phyloP scores from a whole-genome alignment of 2,113 vertebrate species.

The Solenodon paradoxus region DNA sequence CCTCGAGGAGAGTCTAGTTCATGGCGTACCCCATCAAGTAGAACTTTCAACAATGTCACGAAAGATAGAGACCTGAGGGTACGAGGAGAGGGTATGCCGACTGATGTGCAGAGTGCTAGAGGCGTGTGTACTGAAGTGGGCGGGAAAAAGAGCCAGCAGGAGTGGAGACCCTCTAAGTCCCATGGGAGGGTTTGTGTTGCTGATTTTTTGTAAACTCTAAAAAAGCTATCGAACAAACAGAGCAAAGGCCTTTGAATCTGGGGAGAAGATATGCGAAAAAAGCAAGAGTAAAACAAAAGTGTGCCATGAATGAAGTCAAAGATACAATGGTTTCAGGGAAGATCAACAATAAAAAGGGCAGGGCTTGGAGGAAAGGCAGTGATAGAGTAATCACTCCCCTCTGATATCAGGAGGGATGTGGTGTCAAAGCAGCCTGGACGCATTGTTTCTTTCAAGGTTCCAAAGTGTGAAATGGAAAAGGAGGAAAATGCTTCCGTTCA shows the following conservation, averaged over 20 bases:
- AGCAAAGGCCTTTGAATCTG: neutral
- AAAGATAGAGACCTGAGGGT: neutral
- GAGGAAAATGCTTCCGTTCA: neutral
- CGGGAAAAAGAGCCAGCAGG: neutral
- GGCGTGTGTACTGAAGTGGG: neutral
- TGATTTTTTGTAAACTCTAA: neutral
- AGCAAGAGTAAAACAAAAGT: neutral
- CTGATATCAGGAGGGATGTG: neutral
- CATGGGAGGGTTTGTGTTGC: neutral
- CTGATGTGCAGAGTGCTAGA: neutral
- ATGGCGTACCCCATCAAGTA: neutral
- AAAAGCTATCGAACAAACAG: neutral
- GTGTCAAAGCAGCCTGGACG: neutral
- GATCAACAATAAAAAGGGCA: neutral
- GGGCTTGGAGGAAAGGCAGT: neutral
- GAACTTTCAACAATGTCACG: neutral
- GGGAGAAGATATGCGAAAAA: neutral
- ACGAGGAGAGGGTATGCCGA: neutral
- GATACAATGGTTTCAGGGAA: slow-evolving; percentile 5
- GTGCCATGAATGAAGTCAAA: neutral
- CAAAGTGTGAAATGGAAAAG: neutral
- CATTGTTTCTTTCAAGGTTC: neutral
- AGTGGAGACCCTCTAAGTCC: neutral
- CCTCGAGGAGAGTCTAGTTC: neutral
- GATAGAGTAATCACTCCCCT: too few species aligned